Conservation (phyloP, 1,140 invertebrate species). For the Zaprionus capensis region DNA sequence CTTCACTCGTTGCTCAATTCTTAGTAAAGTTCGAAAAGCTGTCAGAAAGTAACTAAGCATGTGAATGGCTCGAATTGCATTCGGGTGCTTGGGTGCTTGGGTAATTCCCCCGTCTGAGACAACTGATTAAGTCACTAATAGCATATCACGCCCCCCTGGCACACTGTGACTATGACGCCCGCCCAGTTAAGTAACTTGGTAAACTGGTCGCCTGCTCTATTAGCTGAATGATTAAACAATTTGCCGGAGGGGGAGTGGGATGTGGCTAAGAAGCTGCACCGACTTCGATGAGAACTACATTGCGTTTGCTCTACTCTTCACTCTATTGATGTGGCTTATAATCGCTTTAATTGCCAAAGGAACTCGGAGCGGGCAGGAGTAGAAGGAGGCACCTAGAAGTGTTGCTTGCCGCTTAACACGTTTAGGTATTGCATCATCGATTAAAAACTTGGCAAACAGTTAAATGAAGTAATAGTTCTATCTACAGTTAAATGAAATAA, state of each 20-base stretch:
- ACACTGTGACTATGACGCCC: neutral
- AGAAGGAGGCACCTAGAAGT: neutral
- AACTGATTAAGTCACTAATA: conserved; percentile 4
- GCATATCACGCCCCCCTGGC: conserved; percentile 1
- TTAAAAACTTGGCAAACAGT: neutral
- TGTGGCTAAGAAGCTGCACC: neutral
- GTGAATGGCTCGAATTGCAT: neutral
- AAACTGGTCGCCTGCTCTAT: neutral
- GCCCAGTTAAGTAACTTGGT: neutral
- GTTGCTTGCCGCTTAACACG: neutral
- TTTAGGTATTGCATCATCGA: neutral
- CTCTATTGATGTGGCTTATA: neutral
- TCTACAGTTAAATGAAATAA: neutral
- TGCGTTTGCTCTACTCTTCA: neutral
- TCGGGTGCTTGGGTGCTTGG: neutral
- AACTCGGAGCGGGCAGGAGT: too few species aligned
- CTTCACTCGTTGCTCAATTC: neutral
- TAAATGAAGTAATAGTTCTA: neutral
- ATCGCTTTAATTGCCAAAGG: neutral
- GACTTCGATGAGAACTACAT: neutral
- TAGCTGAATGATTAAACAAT: conserved; percentile 6
- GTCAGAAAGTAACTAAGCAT: neutral
- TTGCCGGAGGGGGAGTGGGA: neutral
- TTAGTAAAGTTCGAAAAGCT: neutral
- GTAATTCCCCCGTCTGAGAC: neutral